Percentiles rank a stretch among this genome's conserved stretches.
phyloP scores from a whole-genome alignment of 2,888 invertebrate genomes.

The Eupithecia exiguata region DNA sequence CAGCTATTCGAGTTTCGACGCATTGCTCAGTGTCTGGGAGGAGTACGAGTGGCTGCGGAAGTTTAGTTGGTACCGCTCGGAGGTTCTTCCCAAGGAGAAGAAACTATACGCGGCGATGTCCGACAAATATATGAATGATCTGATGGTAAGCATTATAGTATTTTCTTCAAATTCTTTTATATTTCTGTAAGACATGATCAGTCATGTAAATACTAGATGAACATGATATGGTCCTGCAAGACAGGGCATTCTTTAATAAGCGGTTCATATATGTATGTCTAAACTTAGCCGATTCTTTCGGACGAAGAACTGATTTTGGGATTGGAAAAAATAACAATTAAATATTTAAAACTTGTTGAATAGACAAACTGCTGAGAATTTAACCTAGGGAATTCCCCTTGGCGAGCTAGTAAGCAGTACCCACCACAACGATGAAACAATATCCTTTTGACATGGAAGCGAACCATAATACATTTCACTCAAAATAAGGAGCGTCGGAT shows the following conservation, averaged over 20 bases:
- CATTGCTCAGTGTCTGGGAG: conserved; percentile 58
- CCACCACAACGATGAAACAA: not conserved
- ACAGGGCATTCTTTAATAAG: not conserved
- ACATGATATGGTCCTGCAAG: not conserved
- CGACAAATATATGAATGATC: conserved; percentile 58
- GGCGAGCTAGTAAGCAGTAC: not conserved
- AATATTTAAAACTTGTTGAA: not conserved
- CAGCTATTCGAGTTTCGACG: conserved; percentile 59
- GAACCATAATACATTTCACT: conserved; percentile 40
- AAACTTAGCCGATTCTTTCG: not conserved
- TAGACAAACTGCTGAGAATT: not conserved
- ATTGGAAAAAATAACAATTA: not conserved
- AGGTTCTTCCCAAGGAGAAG: conserved; percentile 67
- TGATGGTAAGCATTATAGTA: conserved; percentile 63
- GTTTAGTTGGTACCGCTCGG: conserved; percentile 62
- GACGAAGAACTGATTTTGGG: not conserved
- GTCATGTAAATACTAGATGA: not conserved
- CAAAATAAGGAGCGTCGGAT: conserved; percentile 53
- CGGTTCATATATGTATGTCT: not conserved
- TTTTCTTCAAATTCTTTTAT: not conserved
- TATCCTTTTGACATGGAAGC: not conserved
- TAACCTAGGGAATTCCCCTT: conserved; percentile 7
- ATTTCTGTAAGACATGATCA: not conserved
- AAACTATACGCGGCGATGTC: conserved; percentile 56
- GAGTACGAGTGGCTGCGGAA: conserved; percentile 66